These are phyloP conservation scores for Microcebus lehilahytsara DNA, from an alignment of 2,113 vertebrate genomes.

Conservation along the genomic window DNA sequence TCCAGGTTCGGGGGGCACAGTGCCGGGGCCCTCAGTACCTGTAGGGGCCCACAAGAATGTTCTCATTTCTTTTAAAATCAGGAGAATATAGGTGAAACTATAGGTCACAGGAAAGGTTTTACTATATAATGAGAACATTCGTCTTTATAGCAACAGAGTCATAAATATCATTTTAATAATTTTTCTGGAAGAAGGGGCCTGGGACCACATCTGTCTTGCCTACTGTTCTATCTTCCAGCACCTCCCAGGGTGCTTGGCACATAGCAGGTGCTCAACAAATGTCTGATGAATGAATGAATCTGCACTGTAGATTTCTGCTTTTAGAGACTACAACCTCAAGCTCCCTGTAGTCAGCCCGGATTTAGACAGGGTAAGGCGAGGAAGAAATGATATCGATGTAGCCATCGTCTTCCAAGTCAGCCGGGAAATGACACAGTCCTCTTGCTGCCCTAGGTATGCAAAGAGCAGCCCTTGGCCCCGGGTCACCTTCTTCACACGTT, in stretches of 20 bases:
- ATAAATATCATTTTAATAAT: not conserved
- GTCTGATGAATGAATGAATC: not conserved
- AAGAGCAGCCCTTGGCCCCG: fast-evolving
- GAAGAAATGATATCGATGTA: not conserved
- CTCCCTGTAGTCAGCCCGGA: not conserved
- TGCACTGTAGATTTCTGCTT: too few species aligned
- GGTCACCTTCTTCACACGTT: not conserved
- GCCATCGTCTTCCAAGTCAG: not conserved
- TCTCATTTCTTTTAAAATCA: not conserved
- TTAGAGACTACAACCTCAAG: not conserved
- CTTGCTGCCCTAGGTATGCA: fast-evolving
- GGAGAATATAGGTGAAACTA: not conserved
- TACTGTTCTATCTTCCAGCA: not conserved
- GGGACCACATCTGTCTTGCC: not conserved
- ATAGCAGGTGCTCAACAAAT: not conserved
- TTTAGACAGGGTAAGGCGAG: too few species aligned
- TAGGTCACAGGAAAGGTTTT: not conserved
- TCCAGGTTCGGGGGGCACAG: not conserved
- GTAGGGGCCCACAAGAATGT: not conserved
- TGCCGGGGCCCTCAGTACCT: not conserved
- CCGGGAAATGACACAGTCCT: not conserved
- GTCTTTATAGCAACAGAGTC: not conserved
- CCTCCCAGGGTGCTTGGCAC: too few species aligned
- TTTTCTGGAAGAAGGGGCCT: not conserved
- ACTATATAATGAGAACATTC: not conserved